Evolutionary conservation across 2,797 vertebrate species (phyloP).

Genomic region (Sylvilagus floridanus): DNA sequence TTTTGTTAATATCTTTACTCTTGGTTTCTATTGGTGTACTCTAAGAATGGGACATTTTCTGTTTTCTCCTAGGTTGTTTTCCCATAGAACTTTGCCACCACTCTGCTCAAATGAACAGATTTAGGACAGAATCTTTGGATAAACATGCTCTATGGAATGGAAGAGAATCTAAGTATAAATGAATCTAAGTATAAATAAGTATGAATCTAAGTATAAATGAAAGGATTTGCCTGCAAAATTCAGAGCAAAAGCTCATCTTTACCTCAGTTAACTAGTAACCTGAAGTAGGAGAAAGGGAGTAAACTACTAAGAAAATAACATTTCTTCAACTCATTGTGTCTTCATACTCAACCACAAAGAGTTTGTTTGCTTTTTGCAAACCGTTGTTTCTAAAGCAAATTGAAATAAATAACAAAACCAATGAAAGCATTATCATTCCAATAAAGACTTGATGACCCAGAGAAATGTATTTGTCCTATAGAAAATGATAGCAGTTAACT

Average conservation of each 20-base stretch:
- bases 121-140: conserved; percentile 19
- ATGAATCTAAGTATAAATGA: conserved; percentile 39
- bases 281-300: background rate
- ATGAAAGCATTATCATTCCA: conserved; percentile 70
- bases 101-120: background rate
- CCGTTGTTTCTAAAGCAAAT: conserved; percentile 78
- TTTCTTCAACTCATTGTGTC: conserved; percentile 55
- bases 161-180: conserved; percentile 54
- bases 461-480: conserved; percentile 68
- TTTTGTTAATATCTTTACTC: background rate
- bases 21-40: conserved; percentile 17
- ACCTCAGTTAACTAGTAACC: conserved; percentile 25
- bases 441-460: conserved; percentile 73
- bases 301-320: conserved; percentile 43
- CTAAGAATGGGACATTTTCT: background rate
- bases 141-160: background rate
- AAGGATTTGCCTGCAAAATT: conserved; percentile 42
- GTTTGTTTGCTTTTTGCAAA: conserved; percentile 73
- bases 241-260: conserved; percentile 55
- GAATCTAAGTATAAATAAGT: conserved; percentile 37
- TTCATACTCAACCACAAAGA: conserved; percentile 30
- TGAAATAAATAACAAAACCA: conserved; percentile 72
- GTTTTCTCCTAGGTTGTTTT: conserved; percentile 51
- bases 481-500: conserved; percentile 66
- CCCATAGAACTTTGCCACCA: background rate